phyloP scores from a whole-genome alignment of 2,888 invertebrate genomes.

The Aleiodes leptofemur region DNA sequence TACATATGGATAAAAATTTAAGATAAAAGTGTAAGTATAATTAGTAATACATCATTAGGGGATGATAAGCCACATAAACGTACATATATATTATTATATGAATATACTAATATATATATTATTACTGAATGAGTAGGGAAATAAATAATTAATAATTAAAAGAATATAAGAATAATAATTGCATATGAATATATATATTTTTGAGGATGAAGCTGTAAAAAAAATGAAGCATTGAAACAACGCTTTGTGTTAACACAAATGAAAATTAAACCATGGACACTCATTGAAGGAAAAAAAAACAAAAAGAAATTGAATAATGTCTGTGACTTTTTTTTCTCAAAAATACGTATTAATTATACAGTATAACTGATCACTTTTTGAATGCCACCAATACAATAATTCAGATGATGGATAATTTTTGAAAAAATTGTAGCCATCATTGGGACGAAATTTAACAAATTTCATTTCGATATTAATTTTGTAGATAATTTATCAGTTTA shows the following conservation, averaged over 20 bases:
- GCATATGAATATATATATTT: constrained; percentile 64
- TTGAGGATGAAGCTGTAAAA: constrained; percentile 64
- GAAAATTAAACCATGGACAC: constrained; percentile 28
- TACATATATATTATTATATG: constrained; percentile 49
- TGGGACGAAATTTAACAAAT: constrained; percentile 30
- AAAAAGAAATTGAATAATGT: constrained; percentile 59
- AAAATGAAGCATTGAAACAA: constrained; percentile 54
- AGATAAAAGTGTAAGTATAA: constrained; percentile 53
- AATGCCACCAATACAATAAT: constrained; percentile 44
- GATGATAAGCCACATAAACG: constrained; percentile 47
- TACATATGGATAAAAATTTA: constrained; percentile 56
- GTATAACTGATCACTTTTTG: constrained; percentile 41
- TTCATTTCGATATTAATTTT: constrained; percentile 25
- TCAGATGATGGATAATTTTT: background rate
- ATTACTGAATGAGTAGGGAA: constrained; percentile 40
- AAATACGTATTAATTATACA: constrained; percentile 59
- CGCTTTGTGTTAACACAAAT: constrained; percentile 46
- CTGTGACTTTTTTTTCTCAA: constrained; percentile 65
- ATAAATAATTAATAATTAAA: constrained; percentile 45
- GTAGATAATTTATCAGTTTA: background rate
- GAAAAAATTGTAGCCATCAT: constrained; percentile 9
- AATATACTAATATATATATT: constrained; percentile 51
- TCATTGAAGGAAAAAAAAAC: constrained; percentile 21
- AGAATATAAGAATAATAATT: constrained; percentile 54
- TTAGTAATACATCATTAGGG: constrained; percentile 50